Base-by-base conservation (phyloP, 2,888 invertebrate genomes). In the Nowickia ferox region DNA sequence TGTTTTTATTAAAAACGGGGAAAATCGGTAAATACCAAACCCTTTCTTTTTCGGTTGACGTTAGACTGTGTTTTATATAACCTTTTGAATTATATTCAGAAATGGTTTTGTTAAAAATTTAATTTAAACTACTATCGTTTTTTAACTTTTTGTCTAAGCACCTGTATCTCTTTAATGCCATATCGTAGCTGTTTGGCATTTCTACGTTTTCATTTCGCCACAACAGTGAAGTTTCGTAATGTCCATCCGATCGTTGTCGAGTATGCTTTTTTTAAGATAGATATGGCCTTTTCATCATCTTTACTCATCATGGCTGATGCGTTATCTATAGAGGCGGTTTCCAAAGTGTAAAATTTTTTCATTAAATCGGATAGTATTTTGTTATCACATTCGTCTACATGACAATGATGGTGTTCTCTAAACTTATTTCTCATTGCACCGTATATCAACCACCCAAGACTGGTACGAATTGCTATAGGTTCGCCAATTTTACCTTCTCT, bases 271-370 rank as follows among this genome's bases (percentile, higher is more conserved):
- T 63, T 22, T 69, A 75, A 38, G 30, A 51, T 30, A 38, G 61
- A 11, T 9, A 53, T 42, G 22, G 81, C 74, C 15, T 46, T 75
- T n/a, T 81, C 53, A 11, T 81, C 75, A 22, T 81, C 68, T 61
- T 68, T 81, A 9, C 59, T 30, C 6, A 74, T 0, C 5, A 63
- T 0, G 19, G 51, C 13, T 4, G 0, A 11, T 40, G 2, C 22
- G 13, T 3, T 6, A 48, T 1, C 44, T 51, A 74, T 74, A 40
- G 51, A 61, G 1, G 48, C 38, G 40, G 40, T 74, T 9, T 61
- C 61, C 1, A 61, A 13, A 17, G 40, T 40, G 15, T 74, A 74
- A 40, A 61, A 74, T 5, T 9, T 11, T 40, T 74, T 74, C 10
- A 74, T 15, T 61, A 72, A 59, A 57, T 55, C n/a, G 11, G 6